Evolutionary conservation across 2,113 vertebrate genomes (phyloP).

Genomic region (Hippocampus zosterae): DNA sequence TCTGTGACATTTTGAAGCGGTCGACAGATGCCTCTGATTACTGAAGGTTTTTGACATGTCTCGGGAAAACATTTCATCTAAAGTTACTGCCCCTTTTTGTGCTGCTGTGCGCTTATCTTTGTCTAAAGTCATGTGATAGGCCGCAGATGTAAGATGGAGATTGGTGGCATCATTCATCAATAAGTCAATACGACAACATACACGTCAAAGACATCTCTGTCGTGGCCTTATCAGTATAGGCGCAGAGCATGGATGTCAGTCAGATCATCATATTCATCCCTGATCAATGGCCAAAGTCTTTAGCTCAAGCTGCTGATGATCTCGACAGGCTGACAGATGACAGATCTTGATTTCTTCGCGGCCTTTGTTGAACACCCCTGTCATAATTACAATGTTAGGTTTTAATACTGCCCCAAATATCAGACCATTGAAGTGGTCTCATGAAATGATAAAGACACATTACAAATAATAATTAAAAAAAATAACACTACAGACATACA

Average conservation of each 20-base stretch:
- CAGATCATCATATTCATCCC: conserved; percentile 35
- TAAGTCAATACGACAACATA: conserved; percentile 41
- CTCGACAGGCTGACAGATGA: conserved; percentile 16
- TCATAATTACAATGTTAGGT: neutral
- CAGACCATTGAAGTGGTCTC: neutral
- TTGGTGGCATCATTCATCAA: conserved; percentile 26
- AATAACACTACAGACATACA: neutral
- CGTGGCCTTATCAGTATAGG: conserved; percentile 49
- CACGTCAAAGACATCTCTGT: conserved; percentile 4
- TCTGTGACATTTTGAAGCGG: neutral
- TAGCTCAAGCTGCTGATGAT: conserved; percentile 21
- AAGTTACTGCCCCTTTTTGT: conserved; percentile 12
- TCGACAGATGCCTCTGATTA: neutral
- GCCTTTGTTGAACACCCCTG: neutral
- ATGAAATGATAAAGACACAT: neutral
- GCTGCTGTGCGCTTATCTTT: conserved; percentile 42
- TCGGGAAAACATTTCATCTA: neutral
- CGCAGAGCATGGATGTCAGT: conserved; percentile 53
- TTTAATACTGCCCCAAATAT: neutral
- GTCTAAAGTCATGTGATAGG: conserved; percentile 30
- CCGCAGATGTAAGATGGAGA: conserved; percentile 28
- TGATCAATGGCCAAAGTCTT: conserved; percentile 38
- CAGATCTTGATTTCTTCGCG: conserved; percentile 11
- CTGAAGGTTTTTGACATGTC: neutral
- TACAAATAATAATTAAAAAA: neutral